Percentiles rank a stretch among this genome's conserved stretches.
phyloP scores from a whole-genome alignment of 2,797 vertebrate genomes.

The Ciconia nigra region DNA sequence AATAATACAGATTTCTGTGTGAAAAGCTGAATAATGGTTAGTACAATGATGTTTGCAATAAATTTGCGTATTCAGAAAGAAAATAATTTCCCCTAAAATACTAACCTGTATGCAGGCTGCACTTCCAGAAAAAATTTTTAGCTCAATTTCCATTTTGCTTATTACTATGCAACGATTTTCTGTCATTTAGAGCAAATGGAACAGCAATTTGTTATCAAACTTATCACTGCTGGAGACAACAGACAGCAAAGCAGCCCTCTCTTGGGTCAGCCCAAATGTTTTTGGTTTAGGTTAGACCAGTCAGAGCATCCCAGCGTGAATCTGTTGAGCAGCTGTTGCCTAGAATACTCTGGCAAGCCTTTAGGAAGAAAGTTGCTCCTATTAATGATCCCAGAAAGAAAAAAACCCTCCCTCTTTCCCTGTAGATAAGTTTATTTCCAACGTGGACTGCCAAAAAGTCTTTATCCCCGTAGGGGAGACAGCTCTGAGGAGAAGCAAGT shows the following conservation, averaged over 20 bases:
- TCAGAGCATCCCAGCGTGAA: neutral
- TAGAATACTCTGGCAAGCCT: neutral
- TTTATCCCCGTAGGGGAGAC: neutral
- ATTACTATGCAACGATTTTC: neutral
- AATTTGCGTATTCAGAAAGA: neutral
- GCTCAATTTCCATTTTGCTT: neutral
- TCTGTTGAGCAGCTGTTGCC: neutral
- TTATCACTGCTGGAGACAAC: neutral
- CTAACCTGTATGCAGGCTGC: neutral
- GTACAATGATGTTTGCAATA: neutral
- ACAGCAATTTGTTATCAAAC: neutral
- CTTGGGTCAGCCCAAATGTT: neutral
- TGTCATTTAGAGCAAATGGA: neutral
- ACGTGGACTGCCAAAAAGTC: neutral
- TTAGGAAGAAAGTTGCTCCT: neutral
- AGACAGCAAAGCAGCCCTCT: neutral
- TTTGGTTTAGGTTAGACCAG: neutral
- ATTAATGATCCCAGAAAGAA: neutral
- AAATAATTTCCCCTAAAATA: neutral
- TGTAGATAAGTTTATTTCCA: neutral
- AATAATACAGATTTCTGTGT: neutral
- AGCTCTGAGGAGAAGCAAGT: neutral
- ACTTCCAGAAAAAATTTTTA: neutral
- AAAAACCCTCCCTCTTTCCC: neutral
- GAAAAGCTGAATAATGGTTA: neutral